Base-by-base conservation (phyloP, 2,113 vertebrate genomes). In the Heptranchias perlo region DNA sequence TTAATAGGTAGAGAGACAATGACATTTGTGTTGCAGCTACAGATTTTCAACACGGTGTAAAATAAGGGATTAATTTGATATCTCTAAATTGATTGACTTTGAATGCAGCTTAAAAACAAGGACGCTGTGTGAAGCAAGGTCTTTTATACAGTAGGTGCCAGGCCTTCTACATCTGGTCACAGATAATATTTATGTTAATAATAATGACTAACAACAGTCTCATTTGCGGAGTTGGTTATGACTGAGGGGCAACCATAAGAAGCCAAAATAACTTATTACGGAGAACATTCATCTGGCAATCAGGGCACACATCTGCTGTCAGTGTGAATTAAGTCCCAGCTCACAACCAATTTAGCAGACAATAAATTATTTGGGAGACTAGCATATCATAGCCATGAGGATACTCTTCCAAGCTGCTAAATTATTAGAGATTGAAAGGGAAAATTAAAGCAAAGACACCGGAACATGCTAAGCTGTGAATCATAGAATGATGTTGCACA, bases 281-380 rank as follows among this genome's bases (percentile, higher is more conserved):
- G 64, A 95, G 94, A 95, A 95, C 65, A 73, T 95, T 95, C 94
- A 69, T 69, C 94, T 95, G 94, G 44, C 65, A 95, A 95, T 95
- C 94, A 69, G 94, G 8, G 64, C 64, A 69, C 64, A 69, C 94
- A 95, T 95, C 94, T 95, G 64, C 94, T 95, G 64, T 95, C 94
- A 52, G 44, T 39, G 62, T 49, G 64, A 69, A 95, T 95, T 95
- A 95, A 95, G 14, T 95, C 94, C 1, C 94, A 6, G 28, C 65
- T 69, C 94, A 69, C 64, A 95, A 95, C 65, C 94, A 95, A 95
- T 95, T 95, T 95, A 47, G 94, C 94, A 52, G 94, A 95, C 65
- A 52, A 95, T 95, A 95, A 73, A 95, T 95, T 95, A 95, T 95
- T 69, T 67, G 25, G 49, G 64, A 47, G 94, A 73, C 3, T 91